Base-by-base conservation (phyloP, 2,888 invertebrate species). In the Halictus quadricinctus region DNA sequence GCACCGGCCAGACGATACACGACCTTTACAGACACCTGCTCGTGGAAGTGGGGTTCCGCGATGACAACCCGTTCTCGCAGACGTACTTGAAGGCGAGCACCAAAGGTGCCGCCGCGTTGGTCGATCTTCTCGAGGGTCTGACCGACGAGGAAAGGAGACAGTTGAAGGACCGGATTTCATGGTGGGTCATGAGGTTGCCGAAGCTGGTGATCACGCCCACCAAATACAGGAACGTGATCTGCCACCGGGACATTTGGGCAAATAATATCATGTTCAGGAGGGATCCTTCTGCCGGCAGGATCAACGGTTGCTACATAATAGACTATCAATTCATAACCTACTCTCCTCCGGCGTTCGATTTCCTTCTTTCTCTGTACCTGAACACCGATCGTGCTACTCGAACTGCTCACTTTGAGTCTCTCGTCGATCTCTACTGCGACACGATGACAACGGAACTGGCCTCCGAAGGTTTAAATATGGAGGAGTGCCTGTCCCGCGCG, bases 211-310 rank as follows among this genome's bases (percentile, higher is more conserved):
- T 58, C 6, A 70, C 88, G 8, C 88, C 89, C 1, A 36, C n/a
- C 1, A 87, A 87, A 36, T 86, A 81, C 74, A 84, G 88, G 8
- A 91, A 92, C 41, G 91, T 93, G 3, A 75, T 93, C 1, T 92
- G 91, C 76, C 94, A 94, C 76, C 92, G 94, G 6, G 94, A 94
- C 73, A 85, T 92, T 66, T 94, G 93, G 90, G 81, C 91, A 6
- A 94, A 94, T 84, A 94, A 94, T 79, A 89, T 94, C 29, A 88
- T 94, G 88, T 90, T 92, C 83, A 91, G 91, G 18, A 84, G 90
- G 58, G 91, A 92, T 64, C 2, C 76, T 0, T 12, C 13, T 0
- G 8, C 13, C 0, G 83, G 85, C 1, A 90, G 84, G 0, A 89
- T 89, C 1, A 64, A 80, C 7, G 88, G 87, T 29, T 91, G 92